Evolutionary conservation across 2,888 invertebrate genomes (phyloP).

Genomic region (Synergus itoensis): DNA sequence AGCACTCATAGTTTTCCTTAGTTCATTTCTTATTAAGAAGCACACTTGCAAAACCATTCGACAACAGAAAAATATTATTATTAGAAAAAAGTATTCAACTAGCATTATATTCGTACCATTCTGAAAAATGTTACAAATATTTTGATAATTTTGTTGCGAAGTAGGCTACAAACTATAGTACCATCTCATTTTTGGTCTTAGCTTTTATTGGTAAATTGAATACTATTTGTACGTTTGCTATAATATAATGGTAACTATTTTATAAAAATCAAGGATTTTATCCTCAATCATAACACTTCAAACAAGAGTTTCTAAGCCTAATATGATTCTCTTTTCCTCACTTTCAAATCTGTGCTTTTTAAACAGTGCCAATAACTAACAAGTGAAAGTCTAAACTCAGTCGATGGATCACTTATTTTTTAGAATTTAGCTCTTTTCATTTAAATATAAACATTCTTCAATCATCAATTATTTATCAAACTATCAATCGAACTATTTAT

Average conservation of each 20-base stretch:
- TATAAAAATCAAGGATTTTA: background rate
- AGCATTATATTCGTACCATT: background rate
- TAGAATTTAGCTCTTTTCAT: background rate
- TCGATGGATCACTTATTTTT: background rate
- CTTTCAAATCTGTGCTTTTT: background rate
- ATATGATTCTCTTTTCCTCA: background rate
- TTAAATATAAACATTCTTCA: background rate
- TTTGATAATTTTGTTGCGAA: background rate
- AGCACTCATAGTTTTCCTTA: background rate
- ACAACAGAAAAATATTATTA: background rate
- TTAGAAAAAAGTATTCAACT: background rate
- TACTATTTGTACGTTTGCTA: background rate
- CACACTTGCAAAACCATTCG: background rate
- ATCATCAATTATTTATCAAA: background rate
- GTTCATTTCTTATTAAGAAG: background rate
- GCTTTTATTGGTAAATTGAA: background rate
- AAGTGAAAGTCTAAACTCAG: background rate
- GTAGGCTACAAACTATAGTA: background rate
- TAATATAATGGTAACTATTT: constrained; percentile 1
- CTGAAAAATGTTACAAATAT: background rate
- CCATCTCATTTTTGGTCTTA: background rate
- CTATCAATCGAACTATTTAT: background rate
- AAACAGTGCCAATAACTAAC: background rate
- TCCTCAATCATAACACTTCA: background rate
- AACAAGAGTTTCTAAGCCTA: background rate